Conservation (phyloP, 2,888 invertebrate species). For the Eupithecia subfuscata region DNA sequence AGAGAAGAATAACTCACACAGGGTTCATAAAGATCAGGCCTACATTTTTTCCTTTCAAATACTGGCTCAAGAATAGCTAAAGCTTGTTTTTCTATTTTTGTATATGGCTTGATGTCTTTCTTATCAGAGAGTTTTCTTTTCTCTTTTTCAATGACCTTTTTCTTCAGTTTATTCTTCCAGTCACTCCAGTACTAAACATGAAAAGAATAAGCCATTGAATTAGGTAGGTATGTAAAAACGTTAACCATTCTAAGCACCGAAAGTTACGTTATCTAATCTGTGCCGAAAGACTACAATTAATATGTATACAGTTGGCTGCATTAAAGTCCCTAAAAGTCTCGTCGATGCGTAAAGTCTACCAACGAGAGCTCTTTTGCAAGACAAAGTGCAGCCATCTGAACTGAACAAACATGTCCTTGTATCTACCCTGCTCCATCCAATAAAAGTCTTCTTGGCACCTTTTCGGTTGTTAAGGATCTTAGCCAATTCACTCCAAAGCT, state of each 20-base stretch:
- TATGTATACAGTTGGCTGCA: neutral
- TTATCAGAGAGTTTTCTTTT: slow-evolving; percentile 50
- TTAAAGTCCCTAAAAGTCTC: neutral
- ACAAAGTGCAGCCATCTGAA: neutral
- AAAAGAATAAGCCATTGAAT: slow-evolving; percentile 1
- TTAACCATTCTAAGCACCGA: neutral
- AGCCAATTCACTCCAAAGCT: slow-evolving; percentile 65
- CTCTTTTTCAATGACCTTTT: slow-evolving; percentile 58
- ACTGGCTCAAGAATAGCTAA: slow-evolving; percentile 64
- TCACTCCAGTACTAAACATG: slow-evolving; percentile 73
- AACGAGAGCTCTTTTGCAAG: neutral
- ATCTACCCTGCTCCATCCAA: slow-evolving; percentile 72
- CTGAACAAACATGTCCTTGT: slow-evolving; percentile 14
- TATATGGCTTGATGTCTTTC: slow-evolving; percentile 57
- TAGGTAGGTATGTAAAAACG: neutral
- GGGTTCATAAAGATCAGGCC: slow-evolving; percentile 39
- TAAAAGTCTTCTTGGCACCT: slow-evolving; percentile 61
- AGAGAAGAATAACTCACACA: slow-evolving; percentile 49
- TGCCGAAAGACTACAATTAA: neutral
- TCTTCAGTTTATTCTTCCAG: slow-evolving; percentile 71
- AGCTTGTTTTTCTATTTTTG: slow-evolving; percentile 65
- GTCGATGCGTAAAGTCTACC: neutral
- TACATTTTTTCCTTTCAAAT: slow-evolving; percentile 56
- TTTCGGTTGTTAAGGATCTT: slow-evolving; percentile 59
- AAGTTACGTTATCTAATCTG: too few species aligned